These are phyloP conservation scores for Pachliopta kotzebuea DNA, from an alignment of 2,888 invertebrate species.

Conservation along the genomic window DNA sequence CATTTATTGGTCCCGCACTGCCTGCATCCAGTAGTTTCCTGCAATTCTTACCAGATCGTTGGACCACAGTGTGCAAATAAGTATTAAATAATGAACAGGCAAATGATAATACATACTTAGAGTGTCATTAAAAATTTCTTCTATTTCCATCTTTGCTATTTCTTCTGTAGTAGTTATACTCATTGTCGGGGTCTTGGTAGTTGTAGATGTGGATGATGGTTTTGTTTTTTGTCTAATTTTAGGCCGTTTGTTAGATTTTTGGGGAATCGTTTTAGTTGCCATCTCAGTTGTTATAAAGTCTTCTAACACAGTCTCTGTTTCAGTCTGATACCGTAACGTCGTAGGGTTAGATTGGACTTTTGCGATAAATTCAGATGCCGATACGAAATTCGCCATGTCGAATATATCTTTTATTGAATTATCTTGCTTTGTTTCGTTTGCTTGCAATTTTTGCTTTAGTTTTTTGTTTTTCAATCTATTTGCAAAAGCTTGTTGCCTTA, in stretches of 20 bases:
- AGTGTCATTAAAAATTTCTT: constrained; percentile 84
- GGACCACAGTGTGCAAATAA: too few relatives aligned
- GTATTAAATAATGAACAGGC: not conserved
- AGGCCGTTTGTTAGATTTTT: constrained; percentile 36
- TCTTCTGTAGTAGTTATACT: constrained; percentile 53
- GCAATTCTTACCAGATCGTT: too few relatives aligned
- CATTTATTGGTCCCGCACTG: too few relatives aligned
- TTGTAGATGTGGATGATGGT: constrained; percentile 37
- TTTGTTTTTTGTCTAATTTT: constrained; percentile 36
- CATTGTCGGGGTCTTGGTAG: constrained; percentile 35
- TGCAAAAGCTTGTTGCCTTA: constrained; percentile 58
- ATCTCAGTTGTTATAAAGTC: constrained; percentile 54
- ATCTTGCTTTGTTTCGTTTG: constrained; percentile 62
- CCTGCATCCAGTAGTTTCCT: too few relatives aligned
- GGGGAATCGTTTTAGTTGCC: constrained; percentile 38
- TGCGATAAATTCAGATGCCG: constrained; percentile 67
- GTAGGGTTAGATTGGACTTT: constrained; percentile 52
- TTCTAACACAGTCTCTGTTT: constrained; percentile 47
- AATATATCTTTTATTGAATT: constrained; percentile 56
- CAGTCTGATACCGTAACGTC: constrained; percentile 42
- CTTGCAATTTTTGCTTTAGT: constrained; percentile 55
- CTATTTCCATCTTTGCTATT: constrained; percentile 82
- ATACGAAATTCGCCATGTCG: constrained; percentile 59
- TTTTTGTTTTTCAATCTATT: constrained; percentile 64
- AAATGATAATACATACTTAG: constrained; percentile 50